These are phyloP conservation scores for Ochropleura leucogaster DNA, from an alignment of 2,888 invertebrate species.

Conservation along the genomic window DNA sequence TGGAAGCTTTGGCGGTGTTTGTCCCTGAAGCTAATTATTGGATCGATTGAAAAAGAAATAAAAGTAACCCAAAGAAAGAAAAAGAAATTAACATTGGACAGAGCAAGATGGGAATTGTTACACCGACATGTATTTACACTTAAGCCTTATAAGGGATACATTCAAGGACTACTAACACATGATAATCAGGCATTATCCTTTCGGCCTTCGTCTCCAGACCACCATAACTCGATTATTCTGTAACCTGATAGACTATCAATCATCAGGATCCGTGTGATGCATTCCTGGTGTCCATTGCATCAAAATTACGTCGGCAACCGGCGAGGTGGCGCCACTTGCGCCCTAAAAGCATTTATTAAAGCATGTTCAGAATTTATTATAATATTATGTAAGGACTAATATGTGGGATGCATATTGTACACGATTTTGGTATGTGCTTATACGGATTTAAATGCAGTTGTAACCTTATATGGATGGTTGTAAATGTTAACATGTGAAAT, in stretches of 20 bases:
- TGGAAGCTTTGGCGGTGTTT: not conserved
- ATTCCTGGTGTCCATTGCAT: slow-evolving; percentile 54
- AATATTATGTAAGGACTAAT: slow-evolving; percentile 49
- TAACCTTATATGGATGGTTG: slow-evolving; percentile 15
- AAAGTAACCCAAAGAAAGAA: not conserved
- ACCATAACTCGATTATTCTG: slow-evolving; percentile 53
- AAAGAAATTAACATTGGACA: not conserved
- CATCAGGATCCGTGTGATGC: slow-evolving; percentile 59
- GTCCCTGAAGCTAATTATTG: not conserved
- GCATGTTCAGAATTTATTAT: slow-evolving; percentile 64
- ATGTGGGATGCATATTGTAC: slow-evolving; percentile 57
- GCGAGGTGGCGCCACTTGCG: slow-evolving; percentile 56
- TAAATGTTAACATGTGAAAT: slow-evolving; percentile 40
- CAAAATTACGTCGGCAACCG: slow-evolving; percentile 56
- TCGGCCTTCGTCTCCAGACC: slow-evolving; percentile 34
- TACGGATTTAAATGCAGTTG: slow-evolving; percentile 42
- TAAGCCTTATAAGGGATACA: not conserved
- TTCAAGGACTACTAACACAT: slow-evolving; percentile 38
- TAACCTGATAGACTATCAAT: slow-evolving; percentile 58
- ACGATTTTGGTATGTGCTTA: slow-evolving; percentile 46
- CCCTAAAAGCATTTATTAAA: slow-evolving; percentile 57
- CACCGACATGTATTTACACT: not conserved
- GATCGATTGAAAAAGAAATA: not conserved
- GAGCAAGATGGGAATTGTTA: not conserved
- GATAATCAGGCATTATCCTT: slow-evolving; percentile 53